phyloP scores from a whole-genome alignment of 64 coral and sea anemone species.

The Hydrozoanthus tunicans region DNA sequence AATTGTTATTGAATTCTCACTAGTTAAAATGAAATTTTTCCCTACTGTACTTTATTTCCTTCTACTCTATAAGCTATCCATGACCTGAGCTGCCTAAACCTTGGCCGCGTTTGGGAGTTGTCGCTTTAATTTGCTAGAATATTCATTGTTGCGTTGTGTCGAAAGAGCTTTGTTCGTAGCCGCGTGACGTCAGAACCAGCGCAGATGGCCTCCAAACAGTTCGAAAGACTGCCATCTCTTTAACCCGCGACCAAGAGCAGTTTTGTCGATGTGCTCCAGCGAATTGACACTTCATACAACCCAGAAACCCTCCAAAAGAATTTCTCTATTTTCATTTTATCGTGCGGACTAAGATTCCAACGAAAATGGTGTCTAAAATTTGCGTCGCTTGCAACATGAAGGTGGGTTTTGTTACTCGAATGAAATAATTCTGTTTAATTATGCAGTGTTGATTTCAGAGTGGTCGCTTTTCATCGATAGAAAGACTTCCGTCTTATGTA shows the following conservation, averaged over 20 bases:
- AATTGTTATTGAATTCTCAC: no score
- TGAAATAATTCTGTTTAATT: constrained; percentile 62
- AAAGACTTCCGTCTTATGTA: constrained; percentile 10
- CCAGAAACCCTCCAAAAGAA: neutral
- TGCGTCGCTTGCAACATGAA: constrained; percentile 61
- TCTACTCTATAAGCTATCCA: neutral
- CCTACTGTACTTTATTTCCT: neutral
- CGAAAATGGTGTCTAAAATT: constrained; percentile 42
- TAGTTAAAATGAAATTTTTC: neutral
- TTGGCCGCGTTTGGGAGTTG: constrained; percentile 1
- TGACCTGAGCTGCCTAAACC: neutral
- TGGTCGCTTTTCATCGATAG: constrained; percentile 36
- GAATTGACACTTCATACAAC: neutral
- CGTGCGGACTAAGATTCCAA: constrained; percentile 11
- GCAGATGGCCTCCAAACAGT: constrained; percentile 59
- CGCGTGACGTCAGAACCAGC: constrained; percentile 49
- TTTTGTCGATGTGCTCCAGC: constrained; percentile 10
- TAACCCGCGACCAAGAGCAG: constrained; percentile 16
- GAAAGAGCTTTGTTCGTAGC: constrained; percentile 38
- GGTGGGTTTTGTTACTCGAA: constrained; percentile 60
- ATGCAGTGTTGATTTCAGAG: constrained; percentile 58
- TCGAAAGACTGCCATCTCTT: constrained; percentile 23
- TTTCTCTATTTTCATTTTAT: neutral
- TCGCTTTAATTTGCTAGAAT: constrained; percentile 36
- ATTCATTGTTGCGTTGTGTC: constrained; percentile 54